Evolutionary conservation across 1,140 invertebrate species (phyloP).

Genomic region (Leucophenga varia): DNA sequence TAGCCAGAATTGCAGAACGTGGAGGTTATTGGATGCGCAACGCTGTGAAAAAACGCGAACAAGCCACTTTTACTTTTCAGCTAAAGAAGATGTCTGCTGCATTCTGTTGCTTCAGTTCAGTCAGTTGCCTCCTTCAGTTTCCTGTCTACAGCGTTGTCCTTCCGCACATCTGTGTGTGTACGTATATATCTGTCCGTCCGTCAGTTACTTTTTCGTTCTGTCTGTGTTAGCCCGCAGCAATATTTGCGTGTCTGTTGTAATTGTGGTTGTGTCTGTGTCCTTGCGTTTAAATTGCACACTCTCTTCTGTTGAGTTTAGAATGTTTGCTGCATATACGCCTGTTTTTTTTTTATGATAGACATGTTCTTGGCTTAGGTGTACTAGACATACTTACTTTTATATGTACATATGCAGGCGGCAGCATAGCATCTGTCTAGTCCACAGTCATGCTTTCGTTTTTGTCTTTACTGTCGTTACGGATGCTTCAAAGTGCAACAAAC

Average conservation of each 20-base stretch:
- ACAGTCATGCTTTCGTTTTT: no score
- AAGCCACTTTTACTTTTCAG: conserved; percentile 47
- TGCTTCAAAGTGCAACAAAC: conserved; percentile 48
- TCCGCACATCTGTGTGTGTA: conserved; percentile 5
- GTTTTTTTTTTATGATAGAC: not conserved
- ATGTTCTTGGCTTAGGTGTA: conserved; percentile 37
- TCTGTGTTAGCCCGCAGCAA: conserved; percentile 47
- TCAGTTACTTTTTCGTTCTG: conserved; percentile 38
- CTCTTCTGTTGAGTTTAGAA: not conserved
- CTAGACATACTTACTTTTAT: no score
- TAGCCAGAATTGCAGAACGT: no score
- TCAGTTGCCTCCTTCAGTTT: conserved; percentile 36
- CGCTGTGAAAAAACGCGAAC: no score
- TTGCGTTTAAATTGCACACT: not conserved
- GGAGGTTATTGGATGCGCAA: no score
- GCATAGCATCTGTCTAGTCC: conserved; percentile 30
- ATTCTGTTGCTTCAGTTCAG: conserved; percentile 7
- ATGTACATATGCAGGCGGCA: conserved; percentile 45
- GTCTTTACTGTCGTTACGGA: conserved; percentile 9
- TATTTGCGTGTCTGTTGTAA: conserved; percentile 38
- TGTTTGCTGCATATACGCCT: no score
- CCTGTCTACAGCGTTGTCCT: conserved; percentile 34
- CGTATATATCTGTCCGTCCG: not conserved
- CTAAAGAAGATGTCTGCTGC: not conserved
- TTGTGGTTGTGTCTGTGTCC: not conserved